Evolutionary conservation across 2,888 invertebrate genomes (phyloP).

Genomic region (Rotaria sp.): DNA sequence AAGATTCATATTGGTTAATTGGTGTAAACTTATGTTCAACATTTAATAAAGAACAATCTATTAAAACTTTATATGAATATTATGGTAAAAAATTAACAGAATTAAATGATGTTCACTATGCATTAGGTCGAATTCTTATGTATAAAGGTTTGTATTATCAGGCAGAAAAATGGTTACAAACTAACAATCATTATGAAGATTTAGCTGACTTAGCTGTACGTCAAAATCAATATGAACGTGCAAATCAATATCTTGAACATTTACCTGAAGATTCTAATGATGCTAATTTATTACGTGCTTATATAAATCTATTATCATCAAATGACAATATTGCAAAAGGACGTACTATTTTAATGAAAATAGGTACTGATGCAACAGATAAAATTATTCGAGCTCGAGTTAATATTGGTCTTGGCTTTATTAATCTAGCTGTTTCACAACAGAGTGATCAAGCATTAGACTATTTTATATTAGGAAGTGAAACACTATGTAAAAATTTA

Average conservation of each 20-base stretch:
- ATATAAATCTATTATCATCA: not conserved
- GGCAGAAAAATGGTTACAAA: not conserved
- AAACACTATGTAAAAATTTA: not conserved
- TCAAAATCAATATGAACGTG: not conserved
- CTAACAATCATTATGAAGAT: not conserved
- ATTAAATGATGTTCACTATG: not conserved
- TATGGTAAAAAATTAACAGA: not conserved
- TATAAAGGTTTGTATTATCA: constrained; percentile 19
- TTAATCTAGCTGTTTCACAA: not conserved
- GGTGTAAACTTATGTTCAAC: not conserved
- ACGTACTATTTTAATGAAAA: not conserved
- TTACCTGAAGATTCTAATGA: not conserved
- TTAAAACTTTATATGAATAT: not conserved
- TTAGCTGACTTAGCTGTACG: not conserved
- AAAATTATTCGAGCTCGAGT: not conserved
- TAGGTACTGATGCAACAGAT: not conserved
- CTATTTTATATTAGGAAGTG: not conserved
- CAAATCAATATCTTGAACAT: not conserved
- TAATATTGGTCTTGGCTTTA: not conserved
- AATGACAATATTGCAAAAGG: not conserved
- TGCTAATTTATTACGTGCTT: not conserved
- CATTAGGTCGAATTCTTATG: not conserved
- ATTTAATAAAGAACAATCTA: not conserved
- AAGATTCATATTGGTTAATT: not conserved
- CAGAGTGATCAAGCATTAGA: not conserved